These are phyloP conservation scores for Polydesmus complanatus DNA, from an alignment of 2,888 invertebrate species.

Conservation along the genomic window DNA sequence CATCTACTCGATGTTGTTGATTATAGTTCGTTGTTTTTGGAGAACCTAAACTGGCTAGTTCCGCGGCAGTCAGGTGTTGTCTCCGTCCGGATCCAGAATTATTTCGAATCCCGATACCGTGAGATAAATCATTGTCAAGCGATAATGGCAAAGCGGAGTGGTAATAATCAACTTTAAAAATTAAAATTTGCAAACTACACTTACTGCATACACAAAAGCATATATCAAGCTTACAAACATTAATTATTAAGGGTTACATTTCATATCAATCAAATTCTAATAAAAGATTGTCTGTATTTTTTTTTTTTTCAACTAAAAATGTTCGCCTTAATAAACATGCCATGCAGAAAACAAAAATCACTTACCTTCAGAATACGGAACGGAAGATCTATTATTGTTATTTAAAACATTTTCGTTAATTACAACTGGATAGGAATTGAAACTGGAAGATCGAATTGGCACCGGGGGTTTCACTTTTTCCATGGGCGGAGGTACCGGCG, in stretches of 20 bases:
- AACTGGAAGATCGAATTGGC: slow-evolving; percentile 7
- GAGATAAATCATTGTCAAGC: not conserved
- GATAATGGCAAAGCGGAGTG: not conserved
- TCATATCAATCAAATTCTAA: not conserved
- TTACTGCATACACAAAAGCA: not conserved
- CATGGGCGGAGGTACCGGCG: not conserved
- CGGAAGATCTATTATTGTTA: not conserved
- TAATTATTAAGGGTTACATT: not conserved
- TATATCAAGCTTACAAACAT: not conserved
- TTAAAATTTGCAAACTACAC: not conserved
- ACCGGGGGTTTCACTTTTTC: slow-evolving; percentile 6
- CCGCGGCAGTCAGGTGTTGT: not conserved
- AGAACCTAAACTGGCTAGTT: not conserved
- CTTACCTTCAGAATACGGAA: slow-evolving; percentile 7
- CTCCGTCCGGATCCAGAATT: not conserved
- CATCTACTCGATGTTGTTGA: not conserved
- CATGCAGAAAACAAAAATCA: not conserved
- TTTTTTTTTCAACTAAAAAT: too few relatives aligned
- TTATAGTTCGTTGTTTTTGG: not conserved
- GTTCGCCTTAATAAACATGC: too few relatives aligned
- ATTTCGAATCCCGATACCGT: not conserved
- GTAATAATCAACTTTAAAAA: not conserved
- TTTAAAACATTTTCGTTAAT: not conserved
- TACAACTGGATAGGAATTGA: not conserved
- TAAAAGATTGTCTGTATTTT: too few relatives aligned